A percentile compares a stretch with the other conserved stretches of the same genome.
phyloP scores from a whole-genome alignment of 2,113 vertebrate species.

The Eulemur rufifrons region DNA sequence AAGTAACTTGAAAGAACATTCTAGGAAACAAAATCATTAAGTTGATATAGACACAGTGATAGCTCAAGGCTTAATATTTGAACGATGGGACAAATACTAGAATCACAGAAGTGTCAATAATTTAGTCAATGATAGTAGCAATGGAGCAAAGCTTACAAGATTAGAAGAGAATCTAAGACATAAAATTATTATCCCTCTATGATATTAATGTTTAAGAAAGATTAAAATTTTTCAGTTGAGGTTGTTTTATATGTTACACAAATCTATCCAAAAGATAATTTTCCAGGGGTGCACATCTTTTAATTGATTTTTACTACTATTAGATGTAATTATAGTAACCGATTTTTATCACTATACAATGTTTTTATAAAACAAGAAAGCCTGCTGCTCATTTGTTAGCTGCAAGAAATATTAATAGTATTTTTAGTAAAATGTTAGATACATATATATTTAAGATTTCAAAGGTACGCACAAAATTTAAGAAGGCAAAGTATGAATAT shows the following conservation, averaged over 20 bases:
- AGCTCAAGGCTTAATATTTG: slow-evolving; percentile 1
- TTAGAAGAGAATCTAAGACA: not conserved
- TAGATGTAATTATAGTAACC: not conserved
- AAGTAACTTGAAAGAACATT: slow-evolving; percentile 6
- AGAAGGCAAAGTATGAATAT: slow-evolving; percentile 22
- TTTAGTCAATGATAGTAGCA: not conserved
- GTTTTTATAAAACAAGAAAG: not conserved
- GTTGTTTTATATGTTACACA: slow-evolving; percentile 16
- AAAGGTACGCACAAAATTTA: not conserved
- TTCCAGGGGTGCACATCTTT: not conserved
- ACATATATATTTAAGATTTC: not conserved
- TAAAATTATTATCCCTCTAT: not conserved
- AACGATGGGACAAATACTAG: not conserved
- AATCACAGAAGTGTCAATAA: not conserved
- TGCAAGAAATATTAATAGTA: not conserved
- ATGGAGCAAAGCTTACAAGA: not conserved
- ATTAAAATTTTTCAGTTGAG: not conserved
- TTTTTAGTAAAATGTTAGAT: slow-evolving; percentile 32
- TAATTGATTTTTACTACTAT: not conserved
- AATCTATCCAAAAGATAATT: not conserved
- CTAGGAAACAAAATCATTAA: not conserved
- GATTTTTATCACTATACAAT: slow-evolving; percentile 6
- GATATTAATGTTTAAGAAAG: slow-evolving; percentile 41
- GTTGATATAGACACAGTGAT: not conserved
- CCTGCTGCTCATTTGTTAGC: not conserved